Percentiles rank a stretch among this genome's conserved stretches.
These are phyloP conservation scores for Tryphoninae sp. DNA, from an alignment of 2,888 invertebrate genomes.

Conservation along the genomic window DNA sequence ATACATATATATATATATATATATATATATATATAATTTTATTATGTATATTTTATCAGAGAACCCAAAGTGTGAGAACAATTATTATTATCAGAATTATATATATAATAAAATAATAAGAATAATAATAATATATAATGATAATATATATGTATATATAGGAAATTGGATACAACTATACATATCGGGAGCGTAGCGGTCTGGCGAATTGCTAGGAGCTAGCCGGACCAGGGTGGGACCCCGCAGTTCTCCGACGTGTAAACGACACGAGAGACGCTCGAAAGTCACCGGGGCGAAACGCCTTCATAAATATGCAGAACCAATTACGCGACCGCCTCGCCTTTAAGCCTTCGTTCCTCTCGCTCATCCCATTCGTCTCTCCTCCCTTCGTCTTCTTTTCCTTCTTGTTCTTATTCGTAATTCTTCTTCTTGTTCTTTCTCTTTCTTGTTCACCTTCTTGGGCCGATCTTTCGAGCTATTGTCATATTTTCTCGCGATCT, in stretches of 20 bases:
- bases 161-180: not conserved
- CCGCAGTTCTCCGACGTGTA: slow-evolving; percentile 64
- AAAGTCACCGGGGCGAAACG: slow-evolving; percentile 65
- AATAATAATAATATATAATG: too few relatives aligned
- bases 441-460: slow-evolving; percentile 10
- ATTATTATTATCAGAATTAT: too few relatives aligned
- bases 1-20: not conserved
- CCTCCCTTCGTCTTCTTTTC: slow-evolving; percentile 50
- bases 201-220: not conserved
- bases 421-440: slow-evolving; percentile 16
- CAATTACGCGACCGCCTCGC: slow-evolving; percentile 71
- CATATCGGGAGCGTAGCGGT: not conserved
- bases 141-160: not conserved
- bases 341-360: slow-evolving; percentile 49
- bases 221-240: slow-evolving; percentile 20
- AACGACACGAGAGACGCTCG: slow-evolving; percentile 64
- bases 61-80: too few relatives aligned
- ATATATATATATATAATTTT: not conserved
- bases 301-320: slow-evolving; percentile 79
- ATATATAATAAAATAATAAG: too few relatives aligned
- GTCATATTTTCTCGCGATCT: not conserved
- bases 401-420: slow-evolving; percentile 4
- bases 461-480: slow-evolving; percentile 50
- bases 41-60: too few relatives aligned
- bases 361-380: slow-evolving; percentile 33